phyloP scores from a whole-genome alignment of 1,140 invertebrate species.

The Panulirus ornatus region DNA sequence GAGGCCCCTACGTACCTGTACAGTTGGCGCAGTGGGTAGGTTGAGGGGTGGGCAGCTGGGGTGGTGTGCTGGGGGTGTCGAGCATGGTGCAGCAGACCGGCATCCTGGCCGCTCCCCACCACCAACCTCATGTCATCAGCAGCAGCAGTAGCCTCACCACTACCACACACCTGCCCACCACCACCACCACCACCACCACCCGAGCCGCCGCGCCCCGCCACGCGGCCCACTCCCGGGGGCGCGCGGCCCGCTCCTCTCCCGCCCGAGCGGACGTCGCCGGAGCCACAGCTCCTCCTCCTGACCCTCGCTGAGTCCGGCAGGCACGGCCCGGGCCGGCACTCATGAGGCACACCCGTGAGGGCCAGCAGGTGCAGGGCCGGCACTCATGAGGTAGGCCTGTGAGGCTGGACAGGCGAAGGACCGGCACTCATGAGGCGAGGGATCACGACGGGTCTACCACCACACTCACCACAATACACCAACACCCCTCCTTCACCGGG shows the following conservation, averaged over 20 bases:
- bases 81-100: constrained; percentile 56
- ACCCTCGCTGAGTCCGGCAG: background rate
- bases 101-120: constrained; percentile 50
- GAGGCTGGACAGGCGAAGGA: background rate
- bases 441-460: background rate
- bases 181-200: background rate
- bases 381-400: too few relatives aligned
- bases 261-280: too few relatives aligned
- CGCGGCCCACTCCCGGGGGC: background rate
- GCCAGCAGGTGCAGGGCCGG: background rate
- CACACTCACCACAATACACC: background rate
- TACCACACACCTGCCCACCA: background rate
- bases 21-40: constrained; percentile 29
- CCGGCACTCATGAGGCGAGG: too few relatives aligned
- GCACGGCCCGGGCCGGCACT: background rate
- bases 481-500: too few relatives aligned
- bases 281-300: too few relatives aligned
- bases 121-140: constrained; percentile 49
- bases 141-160: background rate
- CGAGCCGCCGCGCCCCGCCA: background rate
- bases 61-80: constrained; percentile 29
- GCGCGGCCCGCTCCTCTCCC: too few relatives aligned
- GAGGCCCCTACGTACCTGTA: background rate
- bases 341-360: constrained; percentile 8
- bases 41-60: constrained; percentile 29